Evolutionary conservation across 2,888 invertebrate genomes (phyloP).

Genomic region (Orthosia cruda): DNA sequence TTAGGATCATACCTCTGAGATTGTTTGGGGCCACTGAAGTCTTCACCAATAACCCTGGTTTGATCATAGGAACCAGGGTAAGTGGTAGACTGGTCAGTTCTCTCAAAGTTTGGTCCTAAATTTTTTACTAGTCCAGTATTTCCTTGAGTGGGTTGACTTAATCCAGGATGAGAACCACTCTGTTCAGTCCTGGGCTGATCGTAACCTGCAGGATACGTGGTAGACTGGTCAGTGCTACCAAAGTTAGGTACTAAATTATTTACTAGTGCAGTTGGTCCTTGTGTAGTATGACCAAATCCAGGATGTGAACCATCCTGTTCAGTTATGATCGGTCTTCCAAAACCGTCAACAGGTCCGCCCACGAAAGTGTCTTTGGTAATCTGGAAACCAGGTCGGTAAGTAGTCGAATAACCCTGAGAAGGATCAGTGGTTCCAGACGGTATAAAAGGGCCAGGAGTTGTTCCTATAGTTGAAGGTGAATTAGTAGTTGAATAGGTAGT

Average conservation of each 20-base stretch:
- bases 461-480: constrained; percentile 28
- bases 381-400: constrained; percentile 37
- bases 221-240: constrained; percentile 12
- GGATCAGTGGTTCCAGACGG: constrained; percentile 20
- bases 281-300: constrained; percentile 15
- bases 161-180: constrained; percentile 21
- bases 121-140: not conserved
- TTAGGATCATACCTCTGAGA: constrained; percentile 80
- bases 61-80: constrained; percentile 34
- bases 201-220: constrained; percentile 28
- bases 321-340: constrained; percentile 53
- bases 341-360: constrained; percentile 47
- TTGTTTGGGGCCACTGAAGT: constrained; percentile 85
- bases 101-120: constrained; percentile 5
- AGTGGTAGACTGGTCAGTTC: constrained; percentile 7
- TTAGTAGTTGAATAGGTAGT: constrained; percentile 35
- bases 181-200: constrained; percentile 14
- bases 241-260: constrained; percentile 6
- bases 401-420: constrained; percentile 34
- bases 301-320: constrained; percentile 16
- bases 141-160: constrained; percentile 4
- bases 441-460: constrained; percentile 25
- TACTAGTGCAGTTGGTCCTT: not conserved
- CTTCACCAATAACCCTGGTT: constrained; percentile 77
- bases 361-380: constrained; percentile 14